Evolutionary conservation across 1,140 invertebrate species (phyloP).

Genomic region (Drosophila pallidifrons): DNA sequence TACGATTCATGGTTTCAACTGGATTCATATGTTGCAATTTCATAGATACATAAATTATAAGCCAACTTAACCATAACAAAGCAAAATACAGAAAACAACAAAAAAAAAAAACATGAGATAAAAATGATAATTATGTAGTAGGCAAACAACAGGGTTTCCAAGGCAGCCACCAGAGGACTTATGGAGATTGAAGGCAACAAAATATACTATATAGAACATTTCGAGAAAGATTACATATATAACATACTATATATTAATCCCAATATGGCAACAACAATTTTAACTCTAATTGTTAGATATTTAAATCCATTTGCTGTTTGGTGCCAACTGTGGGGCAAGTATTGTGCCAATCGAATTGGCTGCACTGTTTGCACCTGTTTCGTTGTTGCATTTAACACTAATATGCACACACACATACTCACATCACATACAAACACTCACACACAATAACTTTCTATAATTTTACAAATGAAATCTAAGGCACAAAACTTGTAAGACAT

Average conservation of each 20-base stretch:
- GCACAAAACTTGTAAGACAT: slow-evolving; percentile 48
- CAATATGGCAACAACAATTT: slow-evolving; percentile 3
- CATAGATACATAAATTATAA: slow-evolving; percentile 38
- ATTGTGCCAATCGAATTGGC: slow-evolving; percentile 63
- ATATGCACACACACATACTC: slow-evolving; percentile 35
- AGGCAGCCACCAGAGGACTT: slow-evolving; percentile 52
- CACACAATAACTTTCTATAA: slow-evolving; percentile 24
- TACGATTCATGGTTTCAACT: slow-evolving; percentile 72
- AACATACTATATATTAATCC: slow-evolving; percentile 2
- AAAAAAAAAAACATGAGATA: neutral
- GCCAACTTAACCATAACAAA: slow-evolving; percentile 35
- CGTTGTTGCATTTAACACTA: slow-evolving; percentile 75
- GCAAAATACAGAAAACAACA: neutral
- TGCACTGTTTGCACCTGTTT: slow-evolving; percentile 73
- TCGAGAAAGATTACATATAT: slow-evolving; percentile 18
- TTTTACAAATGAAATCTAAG: slow-evolving; percentile 8
- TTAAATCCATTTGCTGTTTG: slow-evolving; percentile 13
- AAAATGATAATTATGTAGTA: slow-evolving; percentile 35
- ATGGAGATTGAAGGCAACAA: slow-evolving; percentile 23
- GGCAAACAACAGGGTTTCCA: slow-evolving; percentile 61
- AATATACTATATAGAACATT: neutral
- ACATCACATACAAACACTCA: slow-evolving; percentile 26
- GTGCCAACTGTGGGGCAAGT: slow-evolving; percentile 26
- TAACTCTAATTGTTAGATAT: slow-evolving; percentile 31
- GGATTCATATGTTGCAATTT: slow-evolving; percentile 66